These are phyloP conservation scores for Sebastes fasciatus DNA, from an alignment of 2,113 vertebrate genomes.

Conservation along the genomic window DNA sequence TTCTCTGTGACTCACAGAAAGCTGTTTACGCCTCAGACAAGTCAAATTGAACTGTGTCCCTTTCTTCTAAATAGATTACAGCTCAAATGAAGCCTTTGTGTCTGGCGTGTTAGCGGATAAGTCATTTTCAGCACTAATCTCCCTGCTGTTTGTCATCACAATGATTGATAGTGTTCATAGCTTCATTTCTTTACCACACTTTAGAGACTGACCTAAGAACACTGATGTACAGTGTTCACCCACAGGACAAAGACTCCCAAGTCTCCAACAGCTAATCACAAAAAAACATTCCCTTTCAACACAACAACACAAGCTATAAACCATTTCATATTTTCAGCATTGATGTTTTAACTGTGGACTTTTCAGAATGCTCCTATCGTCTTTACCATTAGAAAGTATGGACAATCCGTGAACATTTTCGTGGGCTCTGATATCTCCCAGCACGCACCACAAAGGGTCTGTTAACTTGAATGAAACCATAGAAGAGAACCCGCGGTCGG, in stretches of 20 bases:
- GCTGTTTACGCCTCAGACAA: constrained; percentile 55
- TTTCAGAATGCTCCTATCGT: not conserved
- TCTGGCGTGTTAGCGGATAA: constrained; percentile 36
- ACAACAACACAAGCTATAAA: not conserved
- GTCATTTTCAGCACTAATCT: constrained; percentile 28
- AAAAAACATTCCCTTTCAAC: not conserved
- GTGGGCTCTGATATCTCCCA: not conserved
- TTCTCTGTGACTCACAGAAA: constrained; percentile 39
- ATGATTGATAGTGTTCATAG: constrained; percentile 26
- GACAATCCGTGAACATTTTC: not conserved
- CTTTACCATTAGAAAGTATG: not conserved
- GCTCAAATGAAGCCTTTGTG: constrained; percentile 30
- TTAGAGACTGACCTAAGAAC: not conserved
- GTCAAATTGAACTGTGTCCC: constrained; percentile 51
- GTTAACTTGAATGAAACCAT: not conserved
- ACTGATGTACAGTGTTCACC: not conserved
- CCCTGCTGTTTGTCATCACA: not conserved
- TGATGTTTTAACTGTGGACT: not conserved
- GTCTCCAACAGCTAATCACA: not conserved
- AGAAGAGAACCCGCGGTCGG: not conserved
- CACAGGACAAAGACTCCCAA: not conserved
- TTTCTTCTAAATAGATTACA: constrained; percentile 61
- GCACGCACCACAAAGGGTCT: not conserved
- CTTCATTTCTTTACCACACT: constrained; percentile 14
- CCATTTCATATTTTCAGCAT: not conserved